Conservation (phyloP, 2,888 invertebrate species). For the Asteroscopus sphinx region DNA sequence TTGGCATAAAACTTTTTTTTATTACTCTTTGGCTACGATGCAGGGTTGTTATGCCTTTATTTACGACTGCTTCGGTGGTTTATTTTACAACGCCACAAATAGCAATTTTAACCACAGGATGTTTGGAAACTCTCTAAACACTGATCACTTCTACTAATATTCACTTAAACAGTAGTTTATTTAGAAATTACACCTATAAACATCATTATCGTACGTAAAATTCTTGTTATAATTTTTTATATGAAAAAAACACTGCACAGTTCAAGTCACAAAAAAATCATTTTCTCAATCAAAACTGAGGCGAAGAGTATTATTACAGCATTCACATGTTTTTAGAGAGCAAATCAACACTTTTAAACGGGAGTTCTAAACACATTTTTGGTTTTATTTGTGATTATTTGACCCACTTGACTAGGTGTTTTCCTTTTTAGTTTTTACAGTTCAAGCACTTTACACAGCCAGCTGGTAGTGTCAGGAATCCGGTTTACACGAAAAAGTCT, state of each 20-base stretch:
- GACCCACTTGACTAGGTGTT: constrained; percentile 55
- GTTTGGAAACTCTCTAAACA: constrained; percentile 47
- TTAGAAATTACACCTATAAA: constrained; percentile 24
- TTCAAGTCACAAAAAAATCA: constrained; percentile 15
- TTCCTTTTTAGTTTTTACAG: constrained; percentile 48
- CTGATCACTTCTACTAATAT: constrained; percentile 35
- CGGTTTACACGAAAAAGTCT: constrained; percentile 53
- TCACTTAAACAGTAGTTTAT: constrained; percentile 21
- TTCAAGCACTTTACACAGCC: constrained; percentile 45
- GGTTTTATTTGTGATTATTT: constrained; percentile 50
- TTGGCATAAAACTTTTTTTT: constrained; percentile 42
- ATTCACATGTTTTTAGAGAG: constrained; percentile 9
- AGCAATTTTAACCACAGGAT: constrained; percentile 43
- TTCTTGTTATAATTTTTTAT: constrained; percentile 36
- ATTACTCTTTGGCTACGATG: constrained; percentile 44
- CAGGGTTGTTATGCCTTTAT: constrained; percentile 31
- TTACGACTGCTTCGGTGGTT: constrained; percentile 43
- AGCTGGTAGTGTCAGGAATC: constrained; percentile 33
- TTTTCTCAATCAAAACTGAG: constrained; percentile 34
- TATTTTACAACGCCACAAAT: constrained; percentile 57
- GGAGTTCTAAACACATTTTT: constrained; percentile 39
- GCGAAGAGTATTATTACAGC: constrained; percentile 17
- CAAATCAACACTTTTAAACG: constrained; percentile 22
- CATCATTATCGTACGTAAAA: constrained; percentile 16
- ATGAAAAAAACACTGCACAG: constrained; percentile 26